These are phyloP conservation scores for Pangasianodon hypophthalmus DNA, from an alignment of 2,113 vertebrate genomes.

Conservation along the genomic window DNA sequence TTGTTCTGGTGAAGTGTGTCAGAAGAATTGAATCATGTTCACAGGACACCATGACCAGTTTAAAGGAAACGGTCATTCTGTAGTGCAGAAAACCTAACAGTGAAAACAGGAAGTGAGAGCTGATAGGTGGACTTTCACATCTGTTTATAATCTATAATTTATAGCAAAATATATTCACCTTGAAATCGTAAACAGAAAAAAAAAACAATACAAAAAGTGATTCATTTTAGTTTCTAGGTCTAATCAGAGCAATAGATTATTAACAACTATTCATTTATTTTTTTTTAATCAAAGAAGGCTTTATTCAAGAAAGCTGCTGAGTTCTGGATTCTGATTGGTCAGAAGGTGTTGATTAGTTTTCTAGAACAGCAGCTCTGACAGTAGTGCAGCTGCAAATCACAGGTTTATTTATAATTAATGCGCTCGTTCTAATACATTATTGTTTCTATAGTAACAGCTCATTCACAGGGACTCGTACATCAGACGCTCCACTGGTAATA, in stretches of 20 bases:
- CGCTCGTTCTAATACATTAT: neutral
- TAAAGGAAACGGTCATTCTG: slow-evolving; percentile 29
- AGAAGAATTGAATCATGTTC: neutral
- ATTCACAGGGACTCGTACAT: neutral
- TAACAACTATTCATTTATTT: neutral
- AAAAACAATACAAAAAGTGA: neutral
- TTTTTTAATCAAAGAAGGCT: neutral
- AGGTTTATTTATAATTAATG: too few relatives aligned
- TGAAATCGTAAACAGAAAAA: neutral
- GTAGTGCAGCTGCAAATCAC: too few relatives aligned
- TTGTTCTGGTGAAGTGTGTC: too few relatives aligned
- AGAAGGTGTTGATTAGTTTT: neutral
- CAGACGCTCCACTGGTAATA: neutral
- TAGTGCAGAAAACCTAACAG: slow-evolving; percentile 23
- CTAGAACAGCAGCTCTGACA: neutral
- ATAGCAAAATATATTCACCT: neutral
- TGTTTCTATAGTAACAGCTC: neutral
- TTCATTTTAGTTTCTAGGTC: neutral
- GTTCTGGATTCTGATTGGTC: neutral
- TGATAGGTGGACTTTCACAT: slow-evolving; percentile 14
- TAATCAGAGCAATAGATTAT: neutral
- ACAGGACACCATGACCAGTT: neutral
- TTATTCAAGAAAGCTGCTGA: neutral
- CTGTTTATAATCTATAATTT: neutral
- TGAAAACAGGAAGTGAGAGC: slow-evolving; percentile 21